A percentile compares a stretch with the other conserved stretches of the same genome.
phyloP scores from a whole-genome alignment of 2,888 invertebrate genomes.

The Ctenicera cuprea region DNA sequence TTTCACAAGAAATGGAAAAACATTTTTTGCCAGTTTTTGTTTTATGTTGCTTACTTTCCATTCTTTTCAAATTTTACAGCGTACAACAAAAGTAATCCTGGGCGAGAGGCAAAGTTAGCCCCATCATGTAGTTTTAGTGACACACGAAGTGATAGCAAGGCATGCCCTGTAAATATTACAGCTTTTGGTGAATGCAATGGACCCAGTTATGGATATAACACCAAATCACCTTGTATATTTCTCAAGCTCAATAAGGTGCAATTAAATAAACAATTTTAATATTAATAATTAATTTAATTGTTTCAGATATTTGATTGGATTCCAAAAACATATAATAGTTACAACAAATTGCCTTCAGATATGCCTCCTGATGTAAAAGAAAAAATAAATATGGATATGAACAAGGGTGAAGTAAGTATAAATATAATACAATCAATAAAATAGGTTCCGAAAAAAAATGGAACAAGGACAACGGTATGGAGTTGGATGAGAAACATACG shows the following conservation, averaged over 20 bases:
- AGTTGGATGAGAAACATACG: no score
- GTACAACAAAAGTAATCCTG: not conserved
- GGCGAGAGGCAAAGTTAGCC: not conserved
- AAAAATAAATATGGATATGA: not conserved
- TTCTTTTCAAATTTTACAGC: no score
- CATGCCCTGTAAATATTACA: slow-evolving; percentile 74
- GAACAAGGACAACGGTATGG: no score
- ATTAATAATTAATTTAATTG: no score
- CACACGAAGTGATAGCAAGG: slow-evolving; percentile 71
- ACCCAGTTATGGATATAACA: slow-evolving; percentile 79
- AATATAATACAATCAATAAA: no score
- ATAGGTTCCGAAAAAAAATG: no score
- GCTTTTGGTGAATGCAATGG: slow-evolving; percentile 75
- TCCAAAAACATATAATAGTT: slow-evolving; percentile 79
- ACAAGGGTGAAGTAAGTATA: not conserved
- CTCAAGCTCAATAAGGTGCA: slow-evolving; percentile 91
- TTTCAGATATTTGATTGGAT: slow-evolving; percentile 83
- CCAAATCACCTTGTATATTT: slow-evolving; percentile 87
- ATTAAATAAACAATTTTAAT: no score
- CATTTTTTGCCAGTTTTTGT: no score
- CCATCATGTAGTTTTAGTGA: slow-evolving; percentile 74
- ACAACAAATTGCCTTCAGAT: slow-evolving; percentile 61
- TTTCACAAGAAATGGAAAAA: no score
- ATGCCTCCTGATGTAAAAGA: slow-evolving; percentile 78
- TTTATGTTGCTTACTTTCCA: no score